These are phyloP conservation scores for Falco concolor DNA, from an alignment of 2,797 vertebrate species.

Conservation along the genomic window DNA sequence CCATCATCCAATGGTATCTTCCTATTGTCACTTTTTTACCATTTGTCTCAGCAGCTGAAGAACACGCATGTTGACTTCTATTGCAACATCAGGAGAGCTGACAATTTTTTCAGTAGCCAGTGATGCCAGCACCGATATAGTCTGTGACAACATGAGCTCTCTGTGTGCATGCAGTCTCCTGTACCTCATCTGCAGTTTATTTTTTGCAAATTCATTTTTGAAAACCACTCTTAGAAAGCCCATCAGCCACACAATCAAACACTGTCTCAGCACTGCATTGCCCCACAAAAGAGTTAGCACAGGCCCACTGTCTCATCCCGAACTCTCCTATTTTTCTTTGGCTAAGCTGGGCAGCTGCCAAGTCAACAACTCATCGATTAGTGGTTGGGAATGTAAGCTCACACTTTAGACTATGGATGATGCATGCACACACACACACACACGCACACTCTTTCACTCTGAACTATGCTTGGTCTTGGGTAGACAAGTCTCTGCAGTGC, in stretches of 20 bases:
- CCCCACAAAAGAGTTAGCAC: not conserved
- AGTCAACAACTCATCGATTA: not conserved
- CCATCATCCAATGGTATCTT: not conserved
- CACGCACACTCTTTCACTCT: not conserved
- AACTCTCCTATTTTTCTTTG: not conserved
- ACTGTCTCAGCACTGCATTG: not conserved
- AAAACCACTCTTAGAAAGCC: not conserved
- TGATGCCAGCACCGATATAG: not conserved
- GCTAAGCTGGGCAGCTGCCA: not conserved
- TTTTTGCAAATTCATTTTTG: not conserved
- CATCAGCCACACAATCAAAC: not conserved
- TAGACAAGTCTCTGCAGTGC: not conserved
- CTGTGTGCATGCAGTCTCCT: not conserved
- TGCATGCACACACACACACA: fast-evolving
- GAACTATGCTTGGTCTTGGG: not conserved
- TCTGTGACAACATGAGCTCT: not conserved
- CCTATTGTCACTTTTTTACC: not conserved
- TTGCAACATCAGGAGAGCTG: not conserved
- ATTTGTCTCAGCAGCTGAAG: not conserved
- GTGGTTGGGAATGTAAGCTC: not conserved
- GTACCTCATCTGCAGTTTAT: not conserved
- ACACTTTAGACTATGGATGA: not conserved
- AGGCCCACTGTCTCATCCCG: not conserved
- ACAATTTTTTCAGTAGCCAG: not conserved
- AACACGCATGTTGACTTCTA: not conserved